These are phyloP conservation scores for Ceratoteleas bidentatus DNA, from an alignment of 1,140 invertebrate genomes.

Conservation along the genomic window DNA sequence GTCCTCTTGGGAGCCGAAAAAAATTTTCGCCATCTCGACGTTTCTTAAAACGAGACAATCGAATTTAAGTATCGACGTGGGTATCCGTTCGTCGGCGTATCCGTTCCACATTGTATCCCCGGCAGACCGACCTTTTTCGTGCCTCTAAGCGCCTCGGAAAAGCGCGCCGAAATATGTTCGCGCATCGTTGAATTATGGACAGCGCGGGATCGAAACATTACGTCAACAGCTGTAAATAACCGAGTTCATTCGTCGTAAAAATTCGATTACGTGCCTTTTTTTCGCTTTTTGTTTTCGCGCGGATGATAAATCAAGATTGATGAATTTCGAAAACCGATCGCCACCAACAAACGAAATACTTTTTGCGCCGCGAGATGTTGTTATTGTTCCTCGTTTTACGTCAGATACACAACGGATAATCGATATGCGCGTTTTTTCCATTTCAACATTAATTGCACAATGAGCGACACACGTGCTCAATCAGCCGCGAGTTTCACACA, in stretches of 20 bases:
- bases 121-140: too few species aligned
- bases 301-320: slow-evolving; percentile 9
- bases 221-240: slow-evolving; percentile 25
- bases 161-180: slow-evolving; percentile 7
- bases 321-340: slow-evolving; percentile 9
- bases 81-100: background rate
- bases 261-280: background rate
- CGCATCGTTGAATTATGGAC: slow-evolving; percentile 9
- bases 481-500: slow-evolving; percentile 15
- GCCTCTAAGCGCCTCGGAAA: background rate
- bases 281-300: background rate
- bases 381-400: slow-evolving; percentile 9
- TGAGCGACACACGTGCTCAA: slow-evolving; percentile 1
- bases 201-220: slow-evolving; percentile 5
- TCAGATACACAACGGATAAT: slow-evolving; percentile 18
- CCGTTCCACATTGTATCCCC: too few species aligned
- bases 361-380: slow-evolving; percentile 1
- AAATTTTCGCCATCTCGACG: too few species aligned
- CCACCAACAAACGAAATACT: slow-evolving; percentile 9
- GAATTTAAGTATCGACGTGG: slow-evolving; percentile 4
- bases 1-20: too few species aligned
- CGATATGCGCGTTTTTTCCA: slow-evolving; percentile 11
- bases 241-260: slow-evolving; percentile 16
- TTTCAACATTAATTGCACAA: slow-evolving; percentile 26
- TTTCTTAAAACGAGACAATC: too few species aligned